These are phyloP conservation scores for Cerastis rubricosa DNA, from an alignment of 2,888 invertebrate species.

Conservation along the genomic window DNA sequence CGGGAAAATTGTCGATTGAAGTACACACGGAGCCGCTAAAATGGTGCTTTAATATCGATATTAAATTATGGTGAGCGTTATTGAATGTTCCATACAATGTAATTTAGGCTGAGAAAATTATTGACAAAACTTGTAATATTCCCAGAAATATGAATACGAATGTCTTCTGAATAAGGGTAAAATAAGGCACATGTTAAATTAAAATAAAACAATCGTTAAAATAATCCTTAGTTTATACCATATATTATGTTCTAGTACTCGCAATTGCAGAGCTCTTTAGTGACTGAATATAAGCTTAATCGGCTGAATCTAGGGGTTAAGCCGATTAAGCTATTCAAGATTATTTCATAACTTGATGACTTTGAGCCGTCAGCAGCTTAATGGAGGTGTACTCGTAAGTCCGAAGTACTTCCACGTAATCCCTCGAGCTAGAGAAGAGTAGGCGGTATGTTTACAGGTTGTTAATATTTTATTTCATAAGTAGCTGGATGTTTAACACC, in stretches of 20 bases:
- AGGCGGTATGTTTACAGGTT: constrained; percentile 12
- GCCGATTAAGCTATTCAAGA: no score
- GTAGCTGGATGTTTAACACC: constrained; percentile 5
- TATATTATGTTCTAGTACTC: neutral
- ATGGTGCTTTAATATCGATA: constrained; percentile 45
- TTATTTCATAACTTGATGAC: constrained; percentile 4
- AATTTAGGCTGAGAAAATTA: neutral
- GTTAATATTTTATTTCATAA: constrained; percentile 33
- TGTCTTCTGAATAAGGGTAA: neutral
- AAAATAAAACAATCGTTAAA: no score
- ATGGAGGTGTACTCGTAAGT: neutral
- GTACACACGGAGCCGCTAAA: constrained; percentile 51
- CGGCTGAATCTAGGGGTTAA: neutral
- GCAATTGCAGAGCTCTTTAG: constrained; percentile 9
- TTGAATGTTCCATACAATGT: neutral
- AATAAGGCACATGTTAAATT: no score
- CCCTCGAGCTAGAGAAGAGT: constrained; percentile 4
- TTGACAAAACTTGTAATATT: constrained; percentile 4
- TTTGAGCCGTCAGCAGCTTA: constrained; percentile 2
- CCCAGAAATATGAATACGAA: neutral
- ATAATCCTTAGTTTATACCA: no score
- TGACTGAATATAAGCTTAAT: constrained; percentile 15
- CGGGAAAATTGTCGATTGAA: constrained; percentile 72
- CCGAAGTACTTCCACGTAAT: constrained; percentile 2
- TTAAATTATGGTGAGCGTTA: constrained; percentile 6